Conservation (phyloP, 2,888 invertebrate genomes). For the Chrysodeixis includens region DNA sequence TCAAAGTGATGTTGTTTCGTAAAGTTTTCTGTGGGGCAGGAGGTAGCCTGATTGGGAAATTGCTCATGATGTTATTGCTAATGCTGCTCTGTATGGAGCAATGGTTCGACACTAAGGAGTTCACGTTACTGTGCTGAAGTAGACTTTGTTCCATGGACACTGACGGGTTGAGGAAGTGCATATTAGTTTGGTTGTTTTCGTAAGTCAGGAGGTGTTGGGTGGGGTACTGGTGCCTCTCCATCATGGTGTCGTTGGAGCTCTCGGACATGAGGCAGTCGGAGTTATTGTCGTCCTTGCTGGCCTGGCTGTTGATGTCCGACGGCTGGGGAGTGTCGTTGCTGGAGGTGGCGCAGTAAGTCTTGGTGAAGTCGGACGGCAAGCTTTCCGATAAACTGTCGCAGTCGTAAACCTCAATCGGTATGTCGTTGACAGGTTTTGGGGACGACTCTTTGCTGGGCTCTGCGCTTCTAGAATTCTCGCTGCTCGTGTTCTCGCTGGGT, state of each 20-base stretch:
- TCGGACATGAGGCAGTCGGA: conserved; percentile 82
- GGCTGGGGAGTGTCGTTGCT: conserved; percentile 65
- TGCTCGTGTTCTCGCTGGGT: conserved; percentile 75
- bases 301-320: conserved; percentile 68
- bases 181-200: conserved; percentile 71
- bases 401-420: conserved; percentile 83
- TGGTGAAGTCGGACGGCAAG: conserved; percentile 76
- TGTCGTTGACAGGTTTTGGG: conserved; percentile 72
- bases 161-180: conserved; percentile 78
- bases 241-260: conserved; percentile 74
- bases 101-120: conserved; percentile 73
- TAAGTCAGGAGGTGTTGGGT: conserved; percentile 75
- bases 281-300: conserved; percentile 82
- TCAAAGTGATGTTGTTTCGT: conserved; percentile 80
- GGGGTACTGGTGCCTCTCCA: conserved; percentile 77
- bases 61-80: conserved; percentile 81
- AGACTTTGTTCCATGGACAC: conserved; percentile 77
- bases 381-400: conserved; percentile 82
- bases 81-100: conserved; percentile 72
- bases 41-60: conserved; percentile 82
- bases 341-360: conserved; percentile 71
- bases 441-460: conserved; percentile 67
- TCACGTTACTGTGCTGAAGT: conserved; percentile 73
- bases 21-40: conserved; percentile 74
- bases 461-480: conserved; percentile 57